Evolutionary conservation across 2,888 invertebrate genomes (phyloP).

Genomic region (Polylopha cassiicola): DNA sequence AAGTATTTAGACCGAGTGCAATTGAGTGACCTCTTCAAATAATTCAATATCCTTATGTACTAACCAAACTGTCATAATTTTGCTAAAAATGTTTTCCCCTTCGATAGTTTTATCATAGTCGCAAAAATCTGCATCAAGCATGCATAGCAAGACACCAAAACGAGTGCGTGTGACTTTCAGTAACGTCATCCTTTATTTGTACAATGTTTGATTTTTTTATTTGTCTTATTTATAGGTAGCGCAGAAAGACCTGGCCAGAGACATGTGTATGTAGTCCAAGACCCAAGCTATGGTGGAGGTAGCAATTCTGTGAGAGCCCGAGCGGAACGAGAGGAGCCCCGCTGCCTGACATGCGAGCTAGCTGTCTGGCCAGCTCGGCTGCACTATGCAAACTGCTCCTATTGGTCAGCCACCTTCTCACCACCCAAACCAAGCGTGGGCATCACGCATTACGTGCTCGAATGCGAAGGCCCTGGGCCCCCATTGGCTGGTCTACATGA

Average conservation of each 20-base stretch:
- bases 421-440: conserved; percentile 66
- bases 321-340: conserved; percentile 81
- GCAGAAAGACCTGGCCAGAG: conserved; percentile 91
- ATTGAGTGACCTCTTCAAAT: conserved; percentile 2
- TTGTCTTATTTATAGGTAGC: conserved; percentile 76
- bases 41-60: conserved; percentile 9
- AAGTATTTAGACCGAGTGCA: conserved; percentile 50
- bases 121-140: too few species aligned
- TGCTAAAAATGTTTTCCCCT: conserved; percentile 11
- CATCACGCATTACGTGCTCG: conserved; percentile 84
- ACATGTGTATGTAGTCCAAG: conserved; percentile 91
- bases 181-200: conserved; percentile 14
- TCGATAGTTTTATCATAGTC: conserved; percentile 7
- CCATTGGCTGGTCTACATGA: conserved; percentile 90
- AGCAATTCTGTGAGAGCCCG: conserved; percentile 68
- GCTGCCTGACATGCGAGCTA: conserved; percentile 92
- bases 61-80: conserved; percentile 6
- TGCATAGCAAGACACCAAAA: too few species aligned
- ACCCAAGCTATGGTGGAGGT: conserved; percentile 81
- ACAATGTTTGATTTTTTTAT: background rate
- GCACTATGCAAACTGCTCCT: conserved; percentile 91
- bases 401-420: conserved; percentile 87
- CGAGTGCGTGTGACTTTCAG: conserved; percentile 5
- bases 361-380: conserved; percentile 87
- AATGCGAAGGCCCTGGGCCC: conserved; percentile 94